Percentiles rank a stretch among this genome's conserved stretches.
Conservation (phyloP, 2,888 invertebrate species). For the Argyresthia albistria region DNA sequence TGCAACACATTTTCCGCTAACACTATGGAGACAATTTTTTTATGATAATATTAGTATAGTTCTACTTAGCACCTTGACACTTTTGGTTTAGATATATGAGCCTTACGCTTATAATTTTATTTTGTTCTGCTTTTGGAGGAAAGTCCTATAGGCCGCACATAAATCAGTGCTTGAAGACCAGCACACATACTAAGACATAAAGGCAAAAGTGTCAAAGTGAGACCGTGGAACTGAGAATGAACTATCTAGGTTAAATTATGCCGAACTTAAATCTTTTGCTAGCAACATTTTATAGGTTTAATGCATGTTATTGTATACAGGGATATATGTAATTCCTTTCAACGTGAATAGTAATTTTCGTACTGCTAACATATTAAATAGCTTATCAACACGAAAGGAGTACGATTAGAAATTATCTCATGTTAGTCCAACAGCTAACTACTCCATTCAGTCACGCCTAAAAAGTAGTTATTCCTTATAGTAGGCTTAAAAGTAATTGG, state of each 20-base stretch:
- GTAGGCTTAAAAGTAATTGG: conserved; percentile 18
- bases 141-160: neutral
- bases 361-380: conserved; percentile 62
- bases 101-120: no score
- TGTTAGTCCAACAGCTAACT: conserved; percentile 13
- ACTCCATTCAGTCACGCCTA: neutral
- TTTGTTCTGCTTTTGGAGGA: neutral
- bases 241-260: conserved; percentile 27
- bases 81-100: no score
- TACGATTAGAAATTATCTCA: conserved; percentile 60
- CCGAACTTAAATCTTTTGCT: neutral
- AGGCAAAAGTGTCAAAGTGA: neutral
- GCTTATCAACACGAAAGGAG: conserved; percentile 62
- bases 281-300: neutral
- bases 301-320: neutral
- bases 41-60: neutral
- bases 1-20: conserved; percentile 23
- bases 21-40: conserved; percentile 45
- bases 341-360: conserved; percentile 54
- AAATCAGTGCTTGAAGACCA: neutral
- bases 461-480: conserved; percentile 2
- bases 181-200: neutral
- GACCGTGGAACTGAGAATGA: conserved; percentile 15
- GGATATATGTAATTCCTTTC: conserved; percentile 3
- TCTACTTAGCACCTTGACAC: no score